Evolutionary conservation across 2,797 vertebrate genomes (phyloP).

Genomic region (Aphelocoma californica): DNA sequence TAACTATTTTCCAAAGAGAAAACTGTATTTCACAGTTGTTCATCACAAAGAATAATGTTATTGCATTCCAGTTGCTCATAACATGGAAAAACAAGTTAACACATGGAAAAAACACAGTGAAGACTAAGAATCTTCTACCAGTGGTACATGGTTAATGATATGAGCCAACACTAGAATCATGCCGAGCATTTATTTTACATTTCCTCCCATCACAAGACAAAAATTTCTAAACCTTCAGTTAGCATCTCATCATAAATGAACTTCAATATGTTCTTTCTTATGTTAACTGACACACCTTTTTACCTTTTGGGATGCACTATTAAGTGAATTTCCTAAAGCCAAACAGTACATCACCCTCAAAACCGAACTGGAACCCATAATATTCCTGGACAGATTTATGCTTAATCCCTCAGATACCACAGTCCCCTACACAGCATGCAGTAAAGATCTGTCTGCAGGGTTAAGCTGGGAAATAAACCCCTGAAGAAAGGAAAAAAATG

Average conservation of each 20-base stretch:
- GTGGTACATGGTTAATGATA: neutral
- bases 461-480: constrained; percentile 25
- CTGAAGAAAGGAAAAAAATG: constrained; percentile 38
- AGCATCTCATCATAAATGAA: neutral
- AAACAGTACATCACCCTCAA: neutral
- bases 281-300: neutral
- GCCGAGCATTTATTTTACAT: neutral
- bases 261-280: neutral
- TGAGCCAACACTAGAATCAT: neutral
- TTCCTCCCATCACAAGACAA: neutral
- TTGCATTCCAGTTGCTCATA: neutral
- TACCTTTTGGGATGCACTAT: neutral
- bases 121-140: neutral
- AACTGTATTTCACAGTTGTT: neutral
- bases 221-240: neutral
- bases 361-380: neutral
- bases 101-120: neutral
- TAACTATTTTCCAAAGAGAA: neutral
- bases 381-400: neutral
- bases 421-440: neutral
- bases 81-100: neutral
- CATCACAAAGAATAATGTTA: neutral
- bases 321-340: neutral
- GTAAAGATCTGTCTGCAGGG: neutral
- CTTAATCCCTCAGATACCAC: neutral